A percentile compares a stretch with the other conserved stretches of the same genome.
phyloP scores from a whole-genome alignment of 2,113 vertebrate genomes.

The Platanista minor region DNA sequence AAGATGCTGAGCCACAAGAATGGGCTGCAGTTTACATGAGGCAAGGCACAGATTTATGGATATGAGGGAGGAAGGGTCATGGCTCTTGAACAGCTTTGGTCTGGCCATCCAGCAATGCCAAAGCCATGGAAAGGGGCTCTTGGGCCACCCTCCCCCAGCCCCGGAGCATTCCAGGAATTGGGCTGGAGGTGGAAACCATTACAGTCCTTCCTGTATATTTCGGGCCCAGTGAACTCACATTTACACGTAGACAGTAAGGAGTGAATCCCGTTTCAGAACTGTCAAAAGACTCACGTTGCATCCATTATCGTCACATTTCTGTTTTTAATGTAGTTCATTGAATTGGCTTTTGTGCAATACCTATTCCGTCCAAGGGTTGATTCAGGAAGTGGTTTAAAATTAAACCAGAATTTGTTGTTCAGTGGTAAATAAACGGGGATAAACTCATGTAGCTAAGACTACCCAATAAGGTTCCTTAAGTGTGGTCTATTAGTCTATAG shows the following conservation, averaged over 20 bases:
- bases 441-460: neutral
- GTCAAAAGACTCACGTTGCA: constrained; percentile 19
- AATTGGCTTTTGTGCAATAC: constrained; percentile 32
- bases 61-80: neutral
- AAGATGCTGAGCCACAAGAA: neutral
- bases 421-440: neutral
- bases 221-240: constrained; percentile 10
- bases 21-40: neutral
- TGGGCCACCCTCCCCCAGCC: too few relatives aligned
- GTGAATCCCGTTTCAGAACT: constrained; percentile 47
- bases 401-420: neutral
- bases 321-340: constrained; percentile 36
- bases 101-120: neutral
- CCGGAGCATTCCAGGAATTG: neutral
- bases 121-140: neutral
- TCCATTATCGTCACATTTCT: constrained; percentile 23
- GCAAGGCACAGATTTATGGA: neutral
- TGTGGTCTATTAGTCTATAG: neutral
- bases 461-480: neutral
- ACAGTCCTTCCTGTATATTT: neutral
- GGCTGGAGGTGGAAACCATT: neutral
- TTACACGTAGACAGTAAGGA: neutral
- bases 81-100: neutral
- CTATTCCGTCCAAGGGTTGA: neutral
- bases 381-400: constrained; percentile 46